These are phyloP conservation scores for Pararge aegeria DNA, from an alignment of 1,140 invertebrate genomes.

Conservation along the genomic window DNA sequence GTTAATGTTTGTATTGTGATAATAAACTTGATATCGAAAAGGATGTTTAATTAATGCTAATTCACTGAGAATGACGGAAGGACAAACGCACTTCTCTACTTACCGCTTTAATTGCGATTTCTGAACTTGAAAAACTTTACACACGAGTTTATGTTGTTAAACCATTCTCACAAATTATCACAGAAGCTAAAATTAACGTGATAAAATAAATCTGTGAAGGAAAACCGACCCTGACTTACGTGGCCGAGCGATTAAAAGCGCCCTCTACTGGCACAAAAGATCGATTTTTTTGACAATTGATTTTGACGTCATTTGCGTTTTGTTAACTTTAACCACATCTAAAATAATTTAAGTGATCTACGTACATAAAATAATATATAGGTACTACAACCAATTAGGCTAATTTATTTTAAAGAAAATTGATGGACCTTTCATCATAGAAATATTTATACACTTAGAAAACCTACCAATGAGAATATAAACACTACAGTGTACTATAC, in stretches of 20 bases:
- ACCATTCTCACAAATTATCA: constrained; percentile 72
- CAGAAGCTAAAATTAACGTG: constrained; percentile 57
- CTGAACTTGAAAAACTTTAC: constrained; percentile 52
- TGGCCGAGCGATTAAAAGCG: constrained; percentile 73
- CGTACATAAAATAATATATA: no score
- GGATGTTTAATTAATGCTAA: constrained; percentile 68
- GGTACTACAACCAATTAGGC: no score
- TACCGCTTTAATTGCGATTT: constrained; percentile 50
- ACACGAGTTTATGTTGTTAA: constrained; percentile 51
- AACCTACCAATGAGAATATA: no score
- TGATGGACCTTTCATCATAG: no score
- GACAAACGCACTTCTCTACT: constrained; percentile 44
- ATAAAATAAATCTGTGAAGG: constrained; percentile 61
- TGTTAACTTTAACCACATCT: constrained; percentile 11
- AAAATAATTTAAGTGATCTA: neutral
- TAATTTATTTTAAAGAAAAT: no score
- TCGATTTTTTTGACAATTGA: constrained; percentile 64
- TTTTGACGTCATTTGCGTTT: constrained; percentile 48
- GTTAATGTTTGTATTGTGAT: constrained; percentile 53
- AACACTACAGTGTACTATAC: no score
- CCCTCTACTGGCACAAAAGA: constrained; percentile 58
- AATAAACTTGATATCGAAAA: constrained; percentile 53
- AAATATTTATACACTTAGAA: no score
- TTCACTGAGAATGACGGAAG: constrained; percentile 69
- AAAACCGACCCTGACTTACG: constrained; percentile 79